A percentile compares a stretch with the other conserved stretches of the same genome.
These are phyloP conservation scores for Rotaria sp. DNA, from an alignment of 2,888 invertebrate species.

Conservation along the genomic window DNA sequence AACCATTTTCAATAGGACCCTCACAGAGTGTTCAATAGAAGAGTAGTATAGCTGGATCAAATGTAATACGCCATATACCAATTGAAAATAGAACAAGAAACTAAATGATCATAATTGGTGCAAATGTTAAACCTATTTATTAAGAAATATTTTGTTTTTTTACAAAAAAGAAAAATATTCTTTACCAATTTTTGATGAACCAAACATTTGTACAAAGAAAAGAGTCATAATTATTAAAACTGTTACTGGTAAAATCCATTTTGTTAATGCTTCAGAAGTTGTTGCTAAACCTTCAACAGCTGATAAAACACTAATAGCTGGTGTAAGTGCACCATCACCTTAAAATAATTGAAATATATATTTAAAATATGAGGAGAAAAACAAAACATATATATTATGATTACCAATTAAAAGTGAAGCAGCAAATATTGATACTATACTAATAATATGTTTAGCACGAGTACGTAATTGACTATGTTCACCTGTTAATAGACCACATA, in stretches of 20 bases:
- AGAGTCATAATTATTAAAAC: background rate
- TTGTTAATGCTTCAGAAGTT: background rate
- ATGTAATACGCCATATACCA: conserved; percentile 18
- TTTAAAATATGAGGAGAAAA: background rate
- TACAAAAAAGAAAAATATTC: background rate
- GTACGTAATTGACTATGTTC: background rate
- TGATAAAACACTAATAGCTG: conserved; percentile 9
- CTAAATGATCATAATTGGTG: background rate
- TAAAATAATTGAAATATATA: background rate
- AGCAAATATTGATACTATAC: background rate
- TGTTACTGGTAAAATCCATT: background rate
- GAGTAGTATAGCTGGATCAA: background rate
- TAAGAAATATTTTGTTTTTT: background rate
- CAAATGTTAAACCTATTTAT: background rate
- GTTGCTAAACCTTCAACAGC: conserved; percentile 13
- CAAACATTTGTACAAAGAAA: background rate
- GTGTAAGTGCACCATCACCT: background rate
- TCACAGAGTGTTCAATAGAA: no score
- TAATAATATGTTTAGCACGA: background rate
- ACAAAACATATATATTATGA: no score
- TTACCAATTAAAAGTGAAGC: background rate
- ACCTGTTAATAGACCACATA: background rate
- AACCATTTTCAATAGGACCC: no score
- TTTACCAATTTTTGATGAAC: background rate
- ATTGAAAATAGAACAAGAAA: background rate